A percentile compares a stretch with the other conserved stretches of the same genome.
Evolutionary conservation across 2,797 vertebrate species (phyloP).

Genomic region (Cossypha dichroa): DNA sequence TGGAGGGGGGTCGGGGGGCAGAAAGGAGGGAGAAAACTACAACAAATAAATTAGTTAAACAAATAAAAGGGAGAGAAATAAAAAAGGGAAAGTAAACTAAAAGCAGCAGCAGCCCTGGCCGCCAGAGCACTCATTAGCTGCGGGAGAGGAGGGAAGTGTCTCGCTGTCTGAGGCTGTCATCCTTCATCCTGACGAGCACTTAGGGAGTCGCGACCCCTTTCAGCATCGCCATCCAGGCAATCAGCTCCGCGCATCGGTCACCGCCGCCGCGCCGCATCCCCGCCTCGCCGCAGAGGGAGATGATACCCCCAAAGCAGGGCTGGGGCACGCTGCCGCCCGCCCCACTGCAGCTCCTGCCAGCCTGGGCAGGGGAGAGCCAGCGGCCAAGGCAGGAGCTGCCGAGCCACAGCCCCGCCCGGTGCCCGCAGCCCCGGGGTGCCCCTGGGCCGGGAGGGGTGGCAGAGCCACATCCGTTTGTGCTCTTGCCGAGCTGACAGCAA

Average conservation of each 20-base stretch:
- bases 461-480: accelerated
- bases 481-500: background rate
- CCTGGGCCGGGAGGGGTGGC: accelerated
- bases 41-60: slow-evolving; percentile 16
- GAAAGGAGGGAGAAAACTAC: background rate
- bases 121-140: slow-evolving; percentile 70
- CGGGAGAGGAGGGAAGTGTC: slow-evolving; percentile 73
- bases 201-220: slow-evolving; percentile 80
- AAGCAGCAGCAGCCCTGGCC: slow-evolving; percentile 47
- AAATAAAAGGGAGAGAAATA: background rate
- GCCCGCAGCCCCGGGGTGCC: background rate
- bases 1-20: background rate
- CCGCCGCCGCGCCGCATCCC: background rate
- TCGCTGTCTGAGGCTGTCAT: slow-evolving; percentile 76
- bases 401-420: accelerated
- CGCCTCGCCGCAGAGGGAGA: background rate
- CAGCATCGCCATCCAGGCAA: slow-evolving; percentile 74
- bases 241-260: slow-evolving; percentile 75
- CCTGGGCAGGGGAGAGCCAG: background rate
- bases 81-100: background rate
- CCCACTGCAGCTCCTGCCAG: accelerated
- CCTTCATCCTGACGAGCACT: slow-evolving; percentile 80
- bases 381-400: accelerated
- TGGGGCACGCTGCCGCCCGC: background rate
- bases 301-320: background rate